Evolutionary conservation across 2,888 invertebrate genomes (phyloP).

Genomic region (Dasysyrphus tricinctus): DNA sequence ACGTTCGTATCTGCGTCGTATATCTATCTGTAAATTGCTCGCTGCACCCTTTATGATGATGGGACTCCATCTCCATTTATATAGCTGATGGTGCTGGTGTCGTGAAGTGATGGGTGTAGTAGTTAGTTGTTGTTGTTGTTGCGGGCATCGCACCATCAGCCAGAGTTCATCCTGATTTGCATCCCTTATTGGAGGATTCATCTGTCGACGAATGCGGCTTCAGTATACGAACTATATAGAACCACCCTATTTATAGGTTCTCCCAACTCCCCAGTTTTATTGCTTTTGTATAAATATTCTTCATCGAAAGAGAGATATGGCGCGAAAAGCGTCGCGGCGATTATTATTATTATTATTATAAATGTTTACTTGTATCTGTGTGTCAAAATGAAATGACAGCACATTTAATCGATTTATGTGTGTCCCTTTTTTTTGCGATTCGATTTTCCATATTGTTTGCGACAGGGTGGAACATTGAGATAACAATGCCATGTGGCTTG

Average conservation of each 20-base stretch:
- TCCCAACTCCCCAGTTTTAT: background rate
- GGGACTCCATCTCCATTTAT: conserved; percentile 21
- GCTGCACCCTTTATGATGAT: conserved; percentile 54
- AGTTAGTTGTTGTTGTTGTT: conserved; percentile 25
- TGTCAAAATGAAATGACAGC: conserved; percentile 82
- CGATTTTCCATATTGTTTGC: conserved; percentile 76
- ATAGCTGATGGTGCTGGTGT: background rate
- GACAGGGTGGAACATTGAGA: conserved; percentile 71
- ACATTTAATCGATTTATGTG: conserved; percentile 81
- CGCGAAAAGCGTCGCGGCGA: conserved; percentile 52
- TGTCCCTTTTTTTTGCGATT: conserved; percentile 72
- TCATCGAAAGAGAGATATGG: conserved; percentile 11
- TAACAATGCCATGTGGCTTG: conserved; percentile 62
- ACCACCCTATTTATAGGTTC: conserved; percentile 18
- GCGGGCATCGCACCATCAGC: conserved; percentile 75
- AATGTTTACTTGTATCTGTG: conserved; percentile 71
- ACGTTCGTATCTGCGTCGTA: conserved; percentile 76
- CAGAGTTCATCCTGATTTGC: conserved; percentile 78
- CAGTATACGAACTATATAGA: background rate
- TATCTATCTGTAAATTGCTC: conserved; percentile 68
- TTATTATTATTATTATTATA: conserved; percentile 37
- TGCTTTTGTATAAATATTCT: background rate
- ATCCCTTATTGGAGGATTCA: conserved; percentile 72
- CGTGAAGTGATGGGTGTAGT: conserved; percentile 28
- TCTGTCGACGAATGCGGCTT: conserved; percentile 48